A percentile compares a stretch with the other conserved stretches of the same genome.
Evolutionary conservation across 1,140 invertebrate species (phyloP).

Genomic region (Neuroterus valhalla): DNA sequence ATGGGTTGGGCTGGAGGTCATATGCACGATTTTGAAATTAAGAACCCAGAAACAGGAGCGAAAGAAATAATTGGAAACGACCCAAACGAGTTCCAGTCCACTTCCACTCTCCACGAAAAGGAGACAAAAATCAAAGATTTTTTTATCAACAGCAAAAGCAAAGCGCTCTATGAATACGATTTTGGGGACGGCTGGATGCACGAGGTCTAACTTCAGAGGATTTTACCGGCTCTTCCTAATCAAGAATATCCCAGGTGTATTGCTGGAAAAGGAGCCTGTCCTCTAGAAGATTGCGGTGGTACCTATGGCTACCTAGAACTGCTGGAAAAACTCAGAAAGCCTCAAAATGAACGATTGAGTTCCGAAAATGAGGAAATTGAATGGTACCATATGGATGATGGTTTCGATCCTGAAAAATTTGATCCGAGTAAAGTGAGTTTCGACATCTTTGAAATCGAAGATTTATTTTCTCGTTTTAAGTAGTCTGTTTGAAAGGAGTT

Average conservation of each 20-base stretch:
- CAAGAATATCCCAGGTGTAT: slow-evolving; percentile 2
- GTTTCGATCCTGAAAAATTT: slow-evolving; percentile 9
- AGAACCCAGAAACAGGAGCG: not conserved
- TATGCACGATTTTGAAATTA: slow-evolving; percentile 3
- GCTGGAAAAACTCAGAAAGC: not conserved
- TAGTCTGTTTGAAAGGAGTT: too few species aligned
- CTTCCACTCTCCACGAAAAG: not conserved
- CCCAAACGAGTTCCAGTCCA: too few species aligned
- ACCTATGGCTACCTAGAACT: not conserved
- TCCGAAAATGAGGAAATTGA: not conserved
- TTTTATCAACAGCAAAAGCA: slow-evolving; percentile 1
- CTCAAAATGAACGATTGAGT: too few species aligned
- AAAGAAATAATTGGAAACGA: not conserved
- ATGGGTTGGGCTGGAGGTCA: slow-evolving; percentile 22
- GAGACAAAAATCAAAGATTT: slow-evolving; percentile 20
- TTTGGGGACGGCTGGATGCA: slow-evolving; percentile 30
- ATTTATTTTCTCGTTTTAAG: too few species aligned
- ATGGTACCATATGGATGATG: not conserved
- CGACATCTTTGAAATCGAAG: not conserved
- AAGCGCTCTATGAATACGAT: slow-evolving; percentile 25
- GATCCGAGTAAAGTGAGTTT: not conserved
- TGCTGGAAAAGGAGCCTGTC: slow-evolving; percentile 30
- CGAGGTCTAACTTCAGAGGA: not conserved
- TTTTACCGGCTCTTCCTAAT: not conserved
- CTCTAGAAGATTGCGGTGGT: slow-evolving; percentile 28